Percentiles rank a stretch among this genome's conserved stretches.
phyloP scores from a whole-genome alignment of 2,113 vertebrate species.

The Diadophis punctatus region DNA sequence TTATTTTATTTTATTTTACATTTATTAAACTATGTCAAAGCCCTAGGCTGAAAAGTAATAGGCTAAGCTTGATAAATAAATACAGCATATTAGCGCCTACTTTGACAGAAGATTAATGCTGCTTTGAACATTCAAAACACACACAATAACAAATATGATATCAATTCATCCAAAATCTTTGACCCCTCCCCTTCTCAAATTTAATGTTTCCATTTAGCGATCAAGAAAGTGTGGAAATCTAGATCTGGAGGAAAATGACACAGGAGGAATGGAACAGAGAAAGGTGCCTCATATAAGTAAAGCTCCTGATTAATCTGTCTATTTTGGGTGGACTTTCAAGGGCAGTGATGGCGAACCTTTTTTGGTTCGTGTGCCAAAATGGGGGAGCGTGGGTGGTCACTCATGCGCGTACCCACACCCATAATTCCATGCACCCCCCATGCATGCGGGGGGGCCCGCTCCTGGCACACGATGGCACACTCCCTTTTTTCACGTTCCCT shows the following conservation, averaged over 20 bases:
- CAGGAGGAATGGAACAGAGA: not conserved
- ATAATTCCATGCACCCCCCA: no score
- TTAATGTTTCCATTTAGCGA: not conserved
- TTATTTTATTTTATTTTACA: not conserved
- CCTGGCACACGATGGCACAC: no score
- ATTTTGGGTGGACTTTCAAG: not conserved
- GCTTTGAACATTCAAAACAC: not conserved
- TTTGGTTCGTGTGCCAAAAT: no score
- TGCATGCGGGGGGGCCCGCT: no score
- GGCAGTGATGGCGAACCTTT: no score
- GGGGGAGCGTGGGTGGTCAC: no score
- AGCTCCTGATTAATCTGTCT: not conserved
- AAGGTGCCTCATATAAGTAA: not conserved
- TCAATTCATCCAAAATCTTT: not conserved
- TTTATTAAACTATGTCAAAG: not conserved
- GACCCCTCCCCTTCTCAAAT: not conserved
- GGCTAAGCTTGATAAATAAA: not conserved
- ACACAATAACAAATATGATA: not conserved
- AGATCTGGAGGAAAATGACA: not conserved
- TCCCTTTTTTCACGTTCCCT: no score
- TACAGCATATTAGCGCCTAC: not conserved
- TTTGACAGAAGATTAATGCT: not conserved
- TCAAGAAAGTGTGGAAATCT: not conserved
- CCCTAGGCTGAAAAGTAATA: not conserved
- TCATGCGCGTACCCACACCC: no score